Evolutionary conservation across 2,888 invertebrate genomes (phyloP).

Genomic region (Trypoxylon attenuatum): DNA sequence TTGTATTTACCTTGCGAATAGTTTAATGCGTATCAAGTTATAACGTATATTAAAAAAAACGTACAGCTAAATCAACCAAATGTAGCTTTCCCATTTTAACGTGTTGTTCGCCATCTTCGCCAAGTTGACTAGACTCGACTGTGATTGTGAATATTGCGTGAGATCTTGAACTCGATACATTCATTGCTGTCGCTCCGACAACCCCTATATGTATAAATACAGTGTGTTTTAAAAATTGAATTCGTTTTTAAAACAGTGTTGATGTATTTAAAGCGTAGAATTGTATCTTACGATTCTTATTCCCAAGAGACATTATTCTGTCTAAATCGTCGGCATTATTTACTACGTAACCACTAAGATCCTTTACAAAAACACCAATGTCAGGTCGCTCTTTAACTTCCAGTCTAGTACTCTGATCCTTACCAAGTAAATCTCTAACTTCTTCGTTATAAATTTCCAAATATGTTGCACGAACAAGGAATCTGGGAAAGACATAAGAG

Average conservation of each 20-base stretch:
- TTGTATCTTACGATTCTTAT: slow-evolving; percentile 87
- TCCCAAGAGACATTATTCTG: slow-evolving; percentile 95
- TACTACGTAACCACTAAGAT: slow-evolving; percentile 97
- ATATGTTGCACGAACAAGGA: slow-evolving; percentile 97
- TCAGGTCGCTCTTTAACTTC: slow-evolving; percentile 97
- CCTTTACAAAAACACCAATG: slow-evolving; percentile 98
- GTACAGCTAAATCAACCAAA: slow-evolving; percentile 96
- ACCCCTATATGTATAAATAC: slow-evolving; percentile 76
- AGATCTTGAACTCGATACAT: slow-evolving; percentile 95
- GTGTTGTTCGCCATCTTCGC: slow-evolving; percentile 87
- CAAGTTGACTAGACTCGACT: slow-evolving; percentile 94
- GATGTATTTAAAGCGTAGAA: not conserved
- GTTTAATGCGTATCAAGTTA: too few relatives aligned
- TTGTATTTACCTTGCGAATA: too few relatives aligned
- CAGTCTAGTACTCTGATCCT: slow-evolving; percentile 88
- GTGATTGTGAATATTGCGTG: slow-evolving; percentile 99
- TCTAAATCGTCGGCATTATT: slow-evolving; percentile 97
- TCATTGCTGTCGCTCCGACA: slow-evolving; percentile 97
- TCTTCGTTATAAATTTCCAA: slow-evolving; percentile 99
- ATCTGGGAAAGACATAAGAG: slow-evolving; percentile 77
- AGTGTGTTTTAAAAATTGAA: not conserved
- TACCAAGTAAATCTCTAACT: slow-evolving; percentile 94
- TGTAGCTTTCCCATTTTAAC: slow-evolving; percentile 97
- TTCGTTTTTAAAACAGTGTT: not conserved
- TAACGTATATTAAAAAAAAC: slow-evolving; percentile 66